Evolutionary conservation across 2,888 invertebrate species (phyloP), one percentile per base, ranked within the genome.

Genomic region (Pachydiplax longipennis): DNA sequence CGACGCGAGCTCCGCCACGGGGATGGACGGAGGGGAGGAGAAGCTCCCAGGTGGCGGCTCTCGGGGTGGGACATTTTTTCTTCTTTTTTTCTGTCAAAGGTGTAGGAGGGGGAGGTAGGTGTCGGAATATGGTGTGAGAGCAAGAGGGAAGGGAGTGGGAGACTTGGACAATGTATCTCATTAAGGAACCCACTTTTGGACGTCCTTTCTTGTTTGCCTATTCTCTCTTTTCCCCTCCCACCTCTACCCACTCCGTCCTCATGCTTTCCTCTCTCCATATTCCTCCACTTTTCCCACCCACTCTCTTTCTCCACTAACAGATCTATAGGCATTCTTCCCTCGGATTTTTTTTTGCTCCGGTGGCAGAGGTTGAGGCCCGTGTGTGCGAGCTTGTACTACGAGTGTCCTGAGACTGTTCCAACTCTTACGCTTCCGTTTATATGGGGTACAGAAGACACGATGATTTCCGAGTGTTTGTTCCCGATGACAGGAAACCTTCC

Each of bases 81-180:
- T 82, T 31, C 13, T 31, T 48, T 13, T n/a, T 81, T 81, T 53
- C 15, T 12, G 87, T 37, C 87, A 53, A 61, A 37, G 87, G 87
- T 87, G 87, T 37, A 25, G 40, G 87, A 13, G 58, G 37, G n/a
- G 81, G 15, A 37, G 81, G 37, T 35, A 37, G 37, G 81, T 15
- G 81, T 15, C 37, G 81, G 37, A 2, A 31, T 73, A 37, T 22
- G 40, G 81, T 18, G 40, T 35, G 87, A 22, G 61, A 61, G 65
- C 22, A 2, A 48, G 83, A 53, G 53, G 48, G 82, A 15, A 18
- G 37, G 65, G 22, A 6, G 87, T 31, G n/a, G 87, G 37, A 15
- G 87, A 37, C 37, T 31, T 65, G 87, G 87, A 87, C 87, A 61
- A 87, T 87, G 87, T 87, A 65, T 87, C 87, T 87, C 87, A 87